Percentiles rank a stretch among this genome's conserved stretches.
Conservation (phyloP, 2,888 invertebrate species). For the Euzetes globulus region DNA sequence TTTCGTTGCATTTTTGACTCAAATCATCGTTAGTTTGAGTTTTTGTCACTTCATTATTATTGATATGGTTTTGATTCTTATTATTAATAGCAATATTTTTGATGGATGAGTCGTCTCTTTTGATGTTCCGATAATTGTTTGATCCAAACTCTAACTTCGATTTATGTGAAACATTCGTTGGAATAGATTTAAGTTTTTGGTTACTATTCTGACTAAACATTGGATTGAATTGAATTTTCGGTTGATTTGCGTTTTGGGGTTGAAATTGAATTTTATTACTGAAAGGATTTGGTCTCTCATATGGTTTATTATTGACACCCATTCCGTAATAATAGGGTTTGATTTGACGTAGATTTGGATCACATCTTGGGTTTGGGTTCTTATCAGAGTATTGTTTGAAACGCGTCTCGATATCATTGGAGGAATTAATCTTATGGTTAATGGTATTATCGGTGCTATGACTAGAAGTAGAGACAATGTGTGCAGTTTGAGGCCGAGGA, state of each 20-base stretch:
- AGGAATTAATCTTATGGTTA: background rate
- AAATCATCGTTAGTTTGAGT: background rate
- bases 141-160: background rate
- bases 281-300: slow-evolving; percentile 5
- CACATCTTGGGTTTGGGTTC: background rate
- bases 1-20: background rate
- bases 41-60: background rate
- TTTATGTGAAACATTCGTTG: background rate
- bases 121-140: background rate
- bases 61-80: background rate
- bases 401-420: background rate
- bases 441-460: background rate
- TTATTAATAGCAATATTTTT: background rate
- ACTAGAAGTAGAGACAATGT: slow-evolving; percentile 28
- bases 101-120: background rate
- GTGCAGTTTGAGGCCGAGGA: slow-evolving; percentile 34
- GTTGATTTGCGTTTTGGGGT: background rate
- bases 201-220: background rate
- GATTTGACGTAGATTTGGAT: slow-evolving; percentile 26
- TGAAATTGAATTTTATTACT: slow-evolving; percentile 2
- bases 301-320: background rate
- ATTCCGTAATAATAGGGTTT: slow-evolving; percentile 21
- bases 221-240: background rate
- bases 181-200: background rate
- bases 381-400: background rate